Base-by-base conservation (phyloP, 2,888 invertebrate species). In the Sussaba pulchella region DNA sequence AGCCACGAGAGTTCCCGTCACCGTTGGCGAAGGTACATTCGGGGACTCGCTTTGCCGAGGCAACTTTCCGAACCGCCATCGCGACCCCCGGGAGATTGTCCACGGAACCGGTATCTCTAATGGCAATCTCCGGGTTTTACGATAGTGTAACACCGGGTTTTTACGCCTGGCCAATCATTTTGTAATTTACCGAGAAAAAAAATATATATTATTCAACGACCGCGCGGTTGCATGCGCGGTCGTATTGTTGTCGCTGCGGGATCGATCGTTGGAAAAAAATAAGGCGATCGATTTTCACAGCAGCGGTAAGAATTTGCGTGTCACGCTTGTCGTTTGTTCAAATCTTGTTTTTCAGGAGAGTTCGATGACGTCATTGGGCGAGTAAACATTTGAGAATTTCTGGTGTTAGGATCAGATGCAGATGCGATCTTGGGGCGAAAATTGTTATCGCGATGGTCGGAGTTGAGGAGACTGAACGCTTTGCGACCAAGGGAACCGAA, bases 51-150 rank as follows among this genome's bases (percentile, higher is more conserved):
- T 36, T 9, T 50, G 63, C 57, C 63, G 69, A 39, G 43, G 36
- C 45, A 47, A 19, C 63, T 71, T 72, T 79, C 69, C 78, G 78
- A 82, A 83, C 81, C 83, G 43, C 81, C 81, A 79, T 79, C 17
- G 6, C 52, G 70, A 70, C 64, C 70, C 43, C 26, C 52, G 4
- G 31, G 6, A 21, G 9, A 70, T 71, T 50, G 31, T 64, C 45
- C 70, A 8, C 45, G 24, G 12, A 50, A 41, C 66, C 66, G 54
- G 64, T 74, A 79, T 79, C 79, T 66, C 66, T 24, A 12, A 66
- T 61, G 59, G 61, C 52, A 52, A 74, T 79, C 69, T 69, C 31
- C 17, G 45, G 47, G 36, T 71, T 66, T 71, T 57, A 70, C 66
- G 57, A 26, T 26, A 8, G n/a, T 26, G 17, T 31, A 57, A 57